Conservation (phyloP, 2,888 invertebrate genomes). For the Dryobota labecula region DNA sequence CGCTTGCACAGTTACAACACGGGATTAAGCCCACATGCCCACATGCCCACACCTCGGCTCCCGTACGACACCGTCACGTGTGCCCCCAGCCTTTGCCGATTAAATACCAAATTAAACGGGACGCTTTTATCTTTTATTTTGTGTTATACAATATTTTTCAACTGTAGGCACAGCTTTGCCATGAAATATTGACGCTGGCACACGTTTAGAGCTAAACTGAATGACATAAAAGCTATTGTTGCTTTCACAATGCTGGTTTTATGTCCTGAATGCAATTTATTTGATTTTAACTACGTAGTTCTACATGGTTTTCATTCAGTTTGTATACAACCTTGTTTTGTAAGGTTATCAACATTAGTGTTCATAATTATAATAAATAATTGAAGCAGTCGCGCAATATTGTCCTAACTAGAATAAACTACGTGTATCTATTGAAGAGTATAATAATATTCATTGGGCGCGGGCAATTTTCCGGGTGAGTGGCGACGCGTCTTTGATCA, state of each 20-base stretch:
- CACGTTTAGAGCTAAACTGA: slow-evolving; percentile 42
- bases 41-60: slow-evolving; percentile 60
- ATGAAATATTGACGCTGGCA: slow-evolving; percentile 38
- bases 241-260: slow-evolving; percentile 46
- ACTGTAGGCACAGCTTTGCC: slow-evolving; percentile 27
- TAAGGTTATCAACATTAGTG: slow-evolving; percentile 22
- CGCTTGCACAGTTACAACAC: slow-evolving; percentile 75
- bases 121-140: slow-evolving; percentile 42
- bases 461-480: slow-evolving; percentile 89
- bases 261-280: slow-evolving; percentile 39
- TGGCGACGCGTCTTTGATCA: slow-evolving; percentile 89
- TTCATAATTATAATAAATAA: slow-evolving; percentile 30
- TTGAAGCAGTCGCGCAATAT: slow-evolving; percentile 69
- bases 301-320: slow-evolving; percentile 5
- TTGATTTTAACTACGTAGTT: slow-evolving; percentile 38
- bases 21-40: slow-evolving; percentile 68
- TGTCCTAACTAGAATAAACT: slow-evolving; percentile 84
- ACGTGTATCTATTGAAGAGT: slow-evolving; percentile 88
- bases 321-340: slow-evolving; percentile 16
- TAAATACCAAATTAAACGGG: slow-evolving; percentile 58
- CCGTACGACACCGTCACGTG: slow-evolving; percentile 52
- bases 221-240: slow-evolving; percentile 50
- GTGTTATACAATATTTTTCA: slow-evolving; percentile 41
- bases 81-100: slow-evolving; percentile 50
- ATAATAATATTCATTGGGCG: slow-evolving; percentile 91